phyloP scores from a whole-genome alignment of 2,888 invertebrate species.

The Drosophila barbarae region DNA sequence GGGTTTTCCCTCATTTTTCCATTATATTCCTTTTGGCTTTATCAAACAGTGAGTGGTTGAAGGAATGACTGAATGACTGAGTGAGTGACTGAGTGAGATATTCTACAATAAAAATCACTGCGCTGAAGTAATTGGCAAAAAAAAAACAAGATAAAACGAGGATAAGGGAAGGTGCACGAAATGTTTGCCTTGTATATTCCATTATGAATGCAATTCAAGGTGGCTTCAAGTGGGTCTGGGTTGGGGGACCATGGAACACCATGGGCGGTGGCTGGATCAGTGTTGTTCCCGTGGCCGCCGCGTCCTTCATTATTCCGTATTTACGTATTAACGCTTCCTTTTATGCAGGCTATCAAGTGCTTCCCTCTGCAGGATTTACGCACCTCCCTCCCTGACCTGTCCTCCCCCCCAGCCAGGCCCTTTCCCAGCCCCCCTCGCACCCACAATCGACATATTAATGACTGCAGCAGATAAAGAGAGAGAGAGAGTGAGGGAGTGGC shows the following conservation, averaged over 20 bases:
- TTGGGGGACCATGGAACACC: not conserved
- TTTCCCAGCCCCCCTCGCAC: not conserved
- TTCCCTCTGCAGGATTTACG: constrained; percentile 11
- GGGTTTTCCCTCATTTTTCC: not conserved
- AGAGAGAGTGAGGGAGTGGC: not conserved
- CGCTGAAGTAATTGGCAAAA: constrained; percentile 42
- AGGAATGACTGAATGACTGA: not conserved
- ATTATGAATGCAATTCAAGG: constrained; percentile 55
- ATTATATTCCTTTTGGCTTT: constrained; percentile 17
- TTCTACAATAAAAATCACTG: constrained; percentile 3
- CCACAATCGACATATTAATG: constrained; percentile 30
- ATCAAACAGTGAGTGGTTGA: not conserved
- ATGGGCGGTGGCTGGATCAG: not conserved
- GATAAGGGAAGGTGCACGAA: constrained; percentile 37
- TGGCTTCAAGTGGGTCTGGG: constrained; percentile 24
- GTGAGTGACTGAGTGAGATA: not conserved
- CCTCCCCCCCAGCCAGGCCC: not conserved
- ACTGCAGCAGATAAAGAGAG: not conserved
- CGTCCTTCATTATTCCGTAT: constrained; percentile 55
- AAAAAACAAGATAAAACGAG: not conserved
- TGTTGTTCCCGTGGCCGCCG: not conserved
- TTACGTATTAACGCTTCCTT: constrained; percentile 60
- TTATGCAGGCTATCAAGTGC: constrained; percentile 53
- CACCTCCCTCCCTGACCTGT: constrained; percentile 16
- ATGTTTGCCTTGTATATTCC: constrained; percentile 57